Evolutionary conservation across 2,113 vertebrate genomes (phyloP).

Genomic region (Neogobius melanostomus): DNA sequence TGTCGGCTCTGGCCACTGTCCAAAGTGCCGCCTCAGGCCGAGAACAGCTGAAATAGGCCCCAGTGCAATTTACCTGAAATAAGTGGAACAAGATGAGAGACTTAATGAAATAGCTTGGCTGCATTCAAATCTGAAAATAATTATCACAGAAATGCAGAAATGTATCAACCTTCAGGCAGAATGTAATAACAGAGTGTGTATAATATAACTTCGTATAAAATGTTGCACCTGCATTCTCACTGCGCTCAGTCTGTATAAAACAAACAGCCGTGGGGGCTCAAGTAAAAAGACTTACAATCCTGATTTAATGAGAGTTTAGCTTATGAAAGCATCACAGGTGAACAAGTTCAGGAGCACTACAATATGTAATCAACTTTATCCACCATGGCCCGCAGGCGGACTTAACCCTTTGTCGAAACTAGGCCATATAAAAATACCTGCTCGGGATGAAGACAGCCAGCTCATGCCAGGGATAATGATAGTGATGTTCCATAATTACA

Average conservation of each 20-base stretch:
- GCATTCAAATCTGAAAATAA: neutral
- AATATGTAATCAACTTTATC: conserved; percentile 14
- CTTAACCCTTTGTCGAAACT: conserved; percentile 43
- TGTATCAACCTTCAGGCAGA: conserved; percentile 2
- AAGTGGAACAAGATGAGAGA: neutral
- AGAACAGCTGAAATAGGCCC: neutral
- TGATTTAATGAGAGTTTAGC: conserved; percentile 8
- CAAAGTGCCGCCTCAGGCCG: neutral
- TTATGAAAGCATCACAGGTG: conserved; percentile 27
- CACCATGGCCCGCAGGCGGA: conserved; percentile 32
- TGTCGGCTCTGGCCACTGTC: neutral
- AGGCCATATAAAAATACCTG: conserved; percentile 71
- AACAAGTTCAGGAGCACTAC: conserved; percentile 51
- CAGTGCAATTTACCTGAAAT: neutral
- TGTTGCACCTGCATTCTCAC: conserved; percentile 1
- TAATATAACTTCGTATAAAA: neutral
- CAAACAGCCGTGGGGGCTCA: neutral
- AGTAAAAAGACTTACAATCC: neutral
- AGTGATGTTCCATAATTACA: conserved; percentile 74
- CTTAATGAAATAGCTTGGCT: neutral
- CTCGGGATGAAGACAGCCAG: conserved; percentile 51
- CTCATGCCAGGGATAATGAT: conserved; percentile 70
- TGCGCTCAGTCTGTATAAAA: conserved; percentile 1
- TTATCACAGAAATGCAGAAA: conserved; percentile 2
- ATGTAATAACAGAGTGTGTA: neutral